Evolutionary conservation across 2,797 vertebrate genomes (phyloP).

Genomic region (Phoebastria nigripes): DNA sequence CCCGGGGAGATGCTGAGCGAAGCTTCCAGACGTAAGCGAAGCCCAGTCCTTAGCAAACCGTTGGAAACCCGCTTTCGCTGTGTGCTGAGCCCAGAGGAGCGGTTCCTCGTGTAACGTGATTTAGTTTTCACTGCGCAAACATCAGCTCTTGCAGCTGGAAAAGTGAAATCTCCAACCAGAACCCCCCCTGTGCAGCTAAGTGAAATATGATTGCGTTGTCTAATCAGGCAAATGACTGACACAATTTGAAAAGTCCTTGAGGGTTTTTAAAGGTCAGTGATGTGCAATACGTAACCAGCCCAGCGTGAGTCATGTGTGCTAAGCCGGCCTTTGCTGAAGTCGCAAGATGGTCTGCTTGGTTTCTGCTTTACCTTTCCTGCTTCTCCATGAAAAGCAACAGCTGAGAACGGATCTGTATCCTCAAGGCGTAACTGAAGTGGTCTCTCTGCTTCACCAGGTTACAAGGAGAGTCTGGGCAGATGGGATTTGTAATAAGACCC

Average conservation of each 20-base stretch:
- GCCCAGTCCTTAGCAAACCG: neutral
- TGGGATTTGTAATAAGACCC: neutral
- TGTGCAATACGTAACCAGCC: neutral
- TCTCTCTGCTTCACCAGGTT: neutral
- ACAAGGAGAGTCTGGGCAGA: neutral
- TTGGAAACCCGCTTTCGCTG: neutral
- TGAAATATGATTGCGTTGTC: neutral
- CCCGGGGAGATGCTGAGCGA: neutral
- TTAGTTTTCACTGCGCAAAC: neutral
- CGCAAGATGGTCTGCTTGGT: neutral
- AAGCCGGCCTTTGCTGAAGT: neutral
- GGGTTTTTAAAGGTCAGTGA: slow-evolving; percentile 24
- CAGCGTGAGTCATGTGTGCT: neutral
- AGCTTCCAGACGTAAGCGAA: neutral
- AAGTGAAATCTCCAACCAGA: neutral
- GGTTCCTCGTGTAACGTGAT: neutral
- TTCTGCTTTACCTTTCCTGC: neutral
- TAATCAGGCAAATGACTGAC: slow-evolving; percentile 41
- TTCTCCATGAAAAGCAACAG: neutral
- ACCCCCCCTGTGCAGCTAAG: neutral
- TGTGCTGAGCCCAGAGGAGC: slow-evolving; percentile 1
- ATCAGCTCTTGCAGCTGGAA: neutral
- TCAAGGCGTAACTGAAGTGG: accelerated
- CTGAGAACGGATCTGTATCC: neutral
- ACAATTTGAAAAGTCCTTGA: slow-evolving; percentile 26